Evolutionary conservation across 2,888 invertebrate species (phyloP).

Genomic region (Calliphora vomitoria): DNA sequence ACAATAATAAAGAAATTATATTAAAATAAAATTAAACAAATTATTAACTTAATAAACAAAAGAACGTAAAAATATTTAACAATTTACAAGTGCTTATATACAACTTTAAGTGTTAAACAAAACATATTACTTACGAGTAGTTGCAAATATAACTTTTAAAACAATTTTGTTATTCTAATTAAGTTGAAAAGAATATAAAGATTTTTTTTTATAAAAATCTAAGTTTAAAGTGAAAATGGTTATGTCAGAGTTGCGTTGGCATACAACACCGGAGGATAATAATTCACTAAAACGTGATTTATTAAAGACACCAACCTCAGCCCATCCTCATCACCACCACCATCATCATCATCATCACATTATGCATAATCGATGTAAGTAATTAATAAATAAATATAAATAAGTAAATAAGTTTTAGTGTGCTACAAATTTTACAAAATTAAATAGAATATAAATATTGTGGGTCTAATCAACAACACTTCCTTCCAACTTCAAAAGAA

Average conservation of each 20-base stretch:
- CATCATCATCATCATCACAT: conserved; percentile 72
- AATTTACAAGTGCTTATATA: neutral
- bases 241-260: conserved; percentile 85
- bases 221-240: conserved; percentile 82
- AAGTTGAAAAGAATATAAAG: conserved; percentile 4
- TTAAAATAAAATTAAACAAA: neutral
- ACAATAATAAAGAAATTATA: conserved; percentile 8
- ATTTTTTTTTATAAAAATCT: conserved; percentile 43
- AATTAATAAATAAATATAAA: neutral
- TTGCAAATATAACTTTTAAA: neutral
- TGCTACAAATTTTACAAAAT: no score
- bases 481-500: no score
- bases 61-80: conserved; percentile 14
- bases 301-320: conserved; percentile 81
- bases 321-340: conserved; percentile 74
- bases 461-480: no score
- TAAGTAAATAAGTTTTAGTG: neutral
- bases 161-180: neutral
- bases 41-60: conserved; percentile 40
- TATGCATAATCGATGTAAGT: conserved; percentile 84
- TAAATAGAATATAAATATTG: no score
- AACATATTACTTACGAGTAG: neutral
- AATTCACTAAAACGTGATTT: conserved; percentile 84
- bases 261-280: conserved; percentile 83
- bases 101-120: neutral